Conservation (phyloP, 2,797 vertebrate species). For the Gymnoscopelus microlampas region DNA sequence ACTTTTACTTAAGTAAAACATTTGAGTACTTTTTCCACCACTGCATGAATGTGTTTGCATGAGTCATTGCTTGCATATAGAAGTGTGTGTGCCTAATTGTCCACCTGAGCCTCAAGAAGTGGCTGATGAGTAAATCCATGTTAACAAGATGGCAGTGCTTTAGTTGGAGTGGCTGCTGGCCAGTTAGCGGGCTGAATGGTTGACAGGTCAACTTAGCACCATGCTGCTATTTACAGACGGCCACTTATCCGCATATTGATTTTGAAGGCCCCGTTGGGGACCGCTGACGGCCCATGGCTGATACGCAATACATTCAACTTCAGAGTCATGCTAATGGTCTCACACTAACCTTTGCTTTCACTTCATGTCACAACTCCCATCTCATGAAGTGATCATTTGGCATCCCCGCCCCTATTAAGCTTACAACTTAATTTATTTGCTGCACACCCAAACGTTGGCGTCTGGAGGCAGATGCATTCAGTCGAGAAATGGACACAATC, state of each 20-base stretch:
- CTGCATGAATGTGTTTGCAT: background rate
- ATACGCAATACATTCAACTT: background rate
- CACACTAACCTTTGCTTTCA: background rate
- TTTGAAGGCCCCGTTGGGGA: constrained; percentile 45
- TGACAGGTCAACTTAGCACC: constrained; percentile 61
- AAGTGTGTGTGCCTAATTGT: constrained; percentile 4
- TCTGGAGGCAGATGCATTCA: too few species aligned
- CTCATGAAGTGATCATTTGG: background rate
- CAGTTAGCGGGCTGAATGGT: constrained; percentile 34
- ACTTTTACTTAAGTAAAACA: too few species aligned
- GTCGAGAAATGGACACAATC: too few species aligned
- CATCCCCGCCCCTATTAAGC: background rate
- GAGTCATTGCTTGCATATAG: background rate
- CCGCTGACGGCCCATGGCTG: constrained; percentile 46
- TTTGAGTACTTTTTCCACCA: too few species aligned
- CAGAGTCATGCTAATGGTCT: background rate
- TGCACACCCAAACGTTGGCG: too few species aligned
- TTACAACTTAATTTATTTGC: background rate
- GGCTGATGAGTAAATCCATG: constrained; percentile 67
- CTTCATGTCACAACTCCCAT: background rate
- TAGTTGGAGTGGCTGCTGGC: constrained; percentile 53
- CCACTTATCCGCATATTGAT: constrained; percentile 74
- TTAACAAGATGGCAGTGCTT: constrained; percentile 71
- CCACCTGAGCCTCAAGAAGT: constrained; percentile 20
- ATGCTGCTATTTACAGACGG: constrained; percentile 57